A percentile compares a stretch with the other conserved stretches of the same genome.
Evolutionary conservation across 2,888 invertebrate genomes (phyloP).

Genomic region (Eupithecia exiguata): DNA sequence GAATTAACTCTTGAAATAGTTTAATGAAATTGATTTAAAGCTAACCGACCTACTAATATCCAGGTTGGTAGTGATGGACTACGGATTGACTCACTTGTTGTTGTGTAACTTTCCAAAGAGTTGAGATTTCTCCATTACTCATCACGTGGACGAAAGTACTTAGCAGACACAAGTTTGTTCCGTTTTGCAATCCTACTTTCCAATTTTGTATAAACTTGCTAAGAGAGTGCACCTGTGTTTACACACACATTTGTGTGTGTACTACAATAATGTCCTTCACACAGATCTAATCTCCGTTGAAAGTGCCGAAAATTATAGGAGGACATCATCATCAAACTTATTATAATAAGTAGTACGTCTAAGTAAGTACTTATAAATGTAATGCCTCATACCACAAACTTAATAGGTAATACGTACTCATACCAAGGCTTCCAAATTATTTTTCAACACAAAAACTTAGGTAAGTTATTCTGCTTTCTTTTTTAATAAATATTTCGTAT

Average conservation of each 20-base stretch:
- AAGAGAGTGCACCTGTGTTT: neutral
- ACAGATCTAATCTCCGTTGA: neutral
- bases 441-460: neutral
- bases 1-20: neutral
- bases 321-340: neutral
- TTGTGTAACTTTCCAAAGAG: slow-evolving; percentile 38
- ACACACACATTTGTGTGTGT: neutral
- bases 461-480: neutral
- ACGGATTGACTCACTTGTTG: slow-evolving; percentile 3
- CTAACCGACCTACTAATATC: neutral
- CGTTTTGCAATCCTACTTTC: slow-evolving; percentile 39
- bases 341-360: neutral
- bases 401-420: too few species aligned
- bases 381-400: too few species aligned
- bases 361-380: neutral
- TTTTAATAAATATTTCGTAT: neutral
- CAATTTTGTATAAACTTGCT: slow-evolving; percentile 23
- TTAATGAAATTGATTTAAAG: neutral
- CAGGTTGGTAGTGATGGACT: neutral
- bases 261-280: neutral
- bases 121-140: slow-evolving; percentile 44
- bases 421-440: neutral
- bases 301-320: neutral
- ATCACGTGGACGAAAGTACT: slow-evolving; percentile 36
- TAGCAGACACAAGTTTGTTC: slow-evolving; percentile 30